phyloP scores from a whole-genome alignment of 2,113 vertebrate species.

The Clupea harengus region DNA sequence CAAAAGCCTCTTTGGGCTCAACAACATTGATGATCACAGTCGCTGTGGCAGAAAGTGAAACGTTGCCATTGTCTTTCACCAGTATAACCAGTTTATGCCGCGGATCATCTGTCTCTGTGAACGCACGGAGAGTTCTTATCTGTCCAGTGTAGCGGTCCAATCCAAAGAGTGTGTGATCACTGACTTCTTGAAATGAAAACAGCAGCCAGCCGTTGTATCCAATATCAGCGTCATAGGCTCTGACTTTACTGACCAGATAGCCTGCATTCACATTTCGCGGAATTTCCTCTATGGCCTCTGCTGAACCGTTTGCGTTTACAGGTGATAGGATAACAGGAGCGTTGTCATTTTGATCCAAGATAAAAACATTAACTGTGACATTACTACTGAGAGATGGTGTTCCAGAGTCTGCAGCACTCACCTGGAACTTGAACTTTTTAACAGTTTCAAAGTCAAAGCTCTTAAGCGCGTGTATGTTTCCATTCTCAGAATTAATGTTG shows the following conservation, averaged over 20 bases:
- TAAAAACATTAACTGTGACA: constrained; percentile 51
- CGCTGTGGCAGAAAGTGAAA: constrained; percentile 51
- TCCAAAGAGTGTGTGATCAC: constrained; percentile 50
- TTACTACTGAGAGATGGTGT: constrained; percentile 49
- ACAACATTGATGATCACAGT: constrained; percentile 48
- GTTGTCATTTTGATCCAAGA: constrained; percentile 61
- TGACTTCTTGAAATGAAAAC: constrained; percentile 46
- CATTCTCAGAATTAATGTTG: constrained; percentile 46
- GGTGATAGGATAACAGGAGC: constrained; percentile 53
- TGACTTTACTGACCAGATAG: constrained; percentile 55
- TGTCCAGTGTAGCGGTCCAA: constrained; percentile 54
- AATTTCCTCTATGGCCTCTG: constrained; percentile 50
- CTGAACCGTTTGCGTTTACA: constrained; percentile 48
- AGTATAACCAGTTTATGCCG: constrained; percentile 52
- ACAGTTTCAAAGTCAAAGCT: constrained; percentile 48
- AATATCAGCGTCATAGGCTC: constrained; percentile 57
- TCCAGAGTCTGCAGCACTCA: constrained; percentile 52
- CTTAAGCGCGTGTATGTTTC: constrained; percentile 37
- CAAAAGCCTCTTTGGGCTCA: constrained; percentile 47
- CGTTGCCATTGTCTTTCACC: constrained; percentile 57
- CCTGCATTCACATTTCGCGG: constrained; percentile 50
- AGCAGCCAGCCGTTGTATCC: constrained; percentile 56
- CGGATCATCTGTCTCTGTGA: constrained; percentile 50
- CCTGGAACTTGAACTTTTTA: constrained; percentile 43
- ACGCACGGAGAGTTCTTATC: constrained; percentile 50